Percentiles rank a stretch among this genome's conserved stretches.
Evolutionary conservation across 1,140 invertebrate species (phyloP).

Genomic region (Drosophila cardini): DNA sequence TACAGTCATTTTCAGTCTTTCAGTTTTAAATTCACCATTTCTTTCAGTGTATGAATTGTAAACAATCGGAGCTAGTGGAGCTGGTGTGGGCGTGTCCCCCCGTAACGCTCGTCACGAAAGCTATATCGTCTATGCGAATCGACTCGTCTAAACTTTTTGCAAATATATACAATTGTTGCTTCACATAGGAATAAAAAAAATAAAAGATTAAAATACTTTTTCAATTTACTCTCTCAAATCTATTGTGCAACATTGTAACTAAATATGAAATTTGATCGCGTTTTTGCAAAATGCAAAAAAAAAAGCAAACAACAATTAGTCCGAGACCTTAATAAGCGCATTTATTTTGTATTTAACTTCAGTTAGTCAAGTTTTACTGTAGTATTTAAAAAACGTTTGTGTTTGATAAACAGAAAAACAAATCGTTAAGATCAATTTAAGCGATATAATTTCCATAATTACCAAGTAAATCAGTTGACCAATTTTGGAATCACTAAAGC

Average conservation of each 20-base stretch:
- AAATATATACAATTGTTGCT: conserved; percentile 1
- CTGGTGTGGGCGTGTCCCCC: neutral
- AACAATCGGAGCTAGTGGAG: conserved; percentile 1
- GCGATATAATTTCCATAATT: conserved; percentile 68
- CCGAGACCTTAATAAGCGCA: conserved; percentile 10
- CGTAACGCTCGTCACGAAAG: conserved; percentile 16
- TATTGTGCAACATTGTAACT: conserved; percentile 12
- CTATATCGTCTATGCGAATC: conserved; percentile 16
- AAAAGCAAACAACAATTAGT: neutral
- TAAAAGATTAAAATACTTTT: neutral
- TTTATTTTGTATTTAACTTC: conserved; percentile 2
- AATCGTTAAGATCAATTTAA: conserved; percentile 25
- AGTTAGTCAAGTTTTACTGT: conserved; percentile 1
- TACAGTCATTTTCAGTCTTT: no score
- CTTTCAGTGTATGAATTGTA: neutral
- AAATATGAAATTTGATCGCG: conserved; percentile 12
- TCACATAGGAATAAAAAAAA: neutral
- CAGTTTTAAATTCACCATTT: no score
- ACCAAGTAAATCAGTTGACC: conserved; percentile 28
- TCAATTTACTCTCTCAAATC: neutral
- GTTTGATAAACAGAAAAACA: neutral
- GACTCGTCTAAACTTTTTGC: neutral
- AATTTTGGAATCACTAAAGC: neutral
- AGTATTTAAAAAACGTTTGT: neutral
- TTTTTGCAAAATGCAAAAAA: neutral